These are phyloP conservation scores for Hyposoter didymator DNA, from an alignment of 2,888 invertebrate species.

Conservation along the genomic window DNA sequence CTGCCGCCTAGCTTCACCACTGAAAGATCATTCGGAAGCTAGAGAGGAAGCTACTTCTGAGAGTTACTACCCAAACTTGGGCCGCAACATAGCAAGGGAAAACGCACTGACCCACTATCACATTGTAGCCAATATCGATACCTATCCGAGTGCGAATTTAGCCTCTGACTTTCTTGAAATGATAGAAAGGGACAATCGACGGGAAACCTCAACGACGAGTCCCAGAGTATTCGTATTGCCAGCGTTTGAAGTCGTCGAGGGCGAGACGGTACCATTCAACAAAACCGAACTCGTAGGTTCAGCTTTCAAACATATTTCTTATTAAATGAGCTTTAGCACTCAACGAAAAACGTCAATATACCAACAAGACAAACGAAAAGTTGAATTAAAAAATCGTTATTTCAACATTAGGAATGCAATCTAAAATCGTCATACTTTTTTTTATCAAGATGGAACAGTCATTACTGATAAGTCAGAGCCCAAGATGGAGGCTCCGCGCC, in stretches of 20 bases:
- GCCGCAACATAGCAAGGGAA: slow-evolving; percentile 94
- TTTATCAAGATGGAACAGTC: too few species aligned
- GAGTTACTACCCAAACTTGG: slow-evolving; percentile 97
- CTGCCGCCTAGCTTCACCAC: slow-evolving; percentile 90
- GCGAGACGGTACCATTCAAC: slow-evolving; percentile 81
- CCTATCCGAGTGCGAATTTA: slow-evolving; percentile 94
- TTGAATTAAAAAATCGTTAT: too few species aligned
- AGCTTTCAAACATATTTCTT: neutral
- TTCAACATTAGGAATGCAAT: too few species aligned
- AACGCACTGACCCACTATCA: slow-evolving; percentile 93
- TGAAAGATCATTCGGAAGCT: slow-evolving; percentile 86
- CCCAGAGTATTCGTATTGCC: slow-evolving; percentile 94
- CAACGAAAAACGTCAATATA: too few species aligned
- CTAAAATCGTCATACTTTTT: too few species aligned
- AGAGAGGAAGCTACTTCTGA: too few species aligned
- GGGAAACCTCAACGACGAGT: slow-evolving; percentile 86
- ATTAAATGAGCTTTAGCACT: too few species aligned
- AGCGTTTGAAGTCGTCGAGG: slow-evolving; percentile 93
- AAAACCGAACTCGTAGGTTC: slow-evolving; percentile 83
- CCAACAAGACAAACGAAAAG: too few species aligned
- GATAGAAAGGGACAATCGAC: slow-evolving; percentile 91
- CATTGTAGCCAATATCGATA: slow-evolving; percentile 94
- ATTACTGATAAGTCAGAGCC: too few species aligned
- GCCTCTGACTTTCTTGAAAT: slow-evolving; percentile 93
- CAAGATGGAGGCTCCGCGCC: too few species aligned